Evolutionary conservation across 1,140 invertebrate genomes (phyloP), one percentile per base, ranked within the genome.

Genomic region (Zaprionus gabonicus): DNA sequence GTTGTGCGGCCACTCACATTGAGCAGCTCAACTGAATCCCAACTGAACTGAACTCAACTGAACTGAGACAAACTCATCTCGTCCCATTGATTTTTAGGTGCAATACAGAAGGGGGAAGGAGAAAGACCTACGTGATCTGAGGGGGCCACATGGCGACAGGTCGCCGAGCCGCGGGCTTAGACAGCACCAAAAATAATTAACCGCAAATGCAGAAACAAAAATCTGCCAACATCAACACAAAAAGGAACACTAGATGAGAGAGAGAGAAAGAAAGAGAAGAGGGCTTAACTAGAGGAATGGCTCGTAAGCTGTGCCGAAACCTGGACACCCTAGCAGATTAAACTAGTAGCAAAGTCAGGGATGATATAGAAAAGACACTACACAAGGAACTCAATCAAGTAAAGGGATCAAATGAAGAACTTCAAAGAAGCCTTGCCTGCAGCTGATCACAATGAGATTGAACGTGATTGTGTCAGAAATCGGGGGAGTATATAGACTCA

Each of bases 51-150:
- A 46, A 46, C 66, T 46, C 55, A 31, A 44, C n/a, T 17, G n/a
- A n/a, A 41, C 41, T 46, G 46, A 25, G 12, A 3, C 10, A 13
- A 25, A 25, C 63, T 59, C 74, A 77, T 77, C 62, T 68, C 74
- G 51, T 77, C 53, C 63, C 78, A 80, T 80, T 80, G 78, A 71
- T 80, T 79, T 79, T 67, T 71, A 78, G 62, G 17, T 67, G 65
- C 69, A 74, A 58, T 80, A 55, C 60, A 53, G 46, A 28, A 1
- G 65, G 31, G 31, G 27, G 27, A 4, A 31, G 9, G 31, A 23
- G 31, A 9, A 31, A 10, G 51, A n/a, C 3, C 13, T 20, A 46
- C 20, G n/a, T 2, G 23, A 23, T 23, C 9, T 2, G 59, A 41
- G 27, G 51, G 20, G 25, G 51, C 4, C 10, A 13, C 34, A 53